Evolutionary conservation across 2,888 invertebrate species (phyloP).

Genomic region (Lamellibrachia columna): DNA sequence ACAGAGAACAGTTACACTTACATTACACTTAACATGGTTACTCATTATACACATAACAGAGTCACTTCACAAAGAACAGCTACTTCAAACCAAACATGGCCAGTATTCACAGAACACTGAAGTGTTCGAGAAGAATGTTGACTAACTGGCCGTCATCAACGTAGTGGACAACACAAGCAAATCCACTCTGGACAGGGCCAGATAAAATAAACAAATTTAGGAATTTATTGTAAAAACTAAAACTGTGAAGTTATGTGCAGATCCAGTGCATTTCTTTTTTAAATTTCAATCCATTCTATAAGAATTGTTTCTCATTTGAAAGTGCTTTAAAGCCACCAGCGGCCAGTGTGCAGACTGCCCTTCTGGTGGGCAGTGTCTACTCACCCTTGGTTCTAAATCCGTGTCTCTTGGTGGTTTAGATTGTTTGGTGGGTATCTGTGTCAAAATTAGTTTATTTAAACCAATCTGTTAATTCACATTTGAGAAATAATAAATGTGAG

Average conservation of each 20-base stretch:
- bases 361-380: background rate
- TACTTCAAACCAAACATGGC: no score
- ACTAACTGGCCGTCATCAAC: background rate
- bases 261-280: background rate
- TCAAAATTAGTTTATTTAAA: constrained; percentile 5
- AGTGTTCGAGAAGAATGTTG: background rate
- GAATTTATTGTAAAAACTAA: constrained; percentile 13
- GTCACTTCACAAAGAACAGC: no score
- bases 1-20: no score
- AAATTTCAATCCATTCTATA: background rate
- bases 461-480: background rate
- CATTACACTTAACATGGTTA: no score
- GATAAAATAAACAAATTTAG: background rate
- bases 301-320: background rate
- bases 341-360: background rate
- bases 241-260: background rate
- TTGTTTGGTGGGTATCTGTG: constrained; percentile 9
- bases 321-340: background rate
- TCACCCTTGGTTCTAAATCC: background rate
- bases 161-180: no score
- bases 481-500: background rate
- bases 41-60: no score
- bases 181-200: background rate
- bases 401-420: background rate
- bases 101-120: background rate